Evolutionary conservation across 2,797 vertebrate genomes (phyloP), one percentile per base, ranked within the genome.

Genomic region (Salmo trutta): DNA sequence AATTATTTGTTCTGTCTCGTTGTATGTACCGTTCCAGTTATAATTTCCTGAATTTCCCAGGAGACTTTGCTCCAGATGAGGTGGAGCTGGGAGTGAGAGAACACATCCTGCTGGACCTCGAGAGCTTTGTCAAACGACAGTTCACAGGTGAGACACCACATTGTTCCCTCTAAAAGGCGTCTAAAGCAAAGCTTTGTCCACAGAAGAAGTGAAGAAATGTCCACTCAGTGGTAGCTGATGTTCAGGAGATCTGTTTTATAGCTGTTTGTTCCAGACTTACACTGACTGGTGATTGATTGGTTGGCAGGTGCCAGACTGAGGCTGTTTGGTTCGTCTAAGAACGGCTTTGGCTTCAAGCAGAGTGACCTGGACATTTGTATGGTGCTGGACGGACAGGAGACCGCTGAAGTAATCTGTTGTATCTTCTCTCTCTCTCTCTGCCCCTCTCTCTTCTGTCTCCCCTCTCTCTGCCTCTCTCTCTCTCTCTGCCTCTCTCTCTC

Each of bases 281-380:
- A 47, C 41, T 10, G 41, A 47, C 10, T 10, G 8, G 41, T 15
- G 31, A 33, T 33, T 33, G 31, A 72, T 65, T 73, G 31, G 24
- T 54, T 16, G 33, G 68, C 56, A 98, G 97, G 95, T 87, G 97
- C 97, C 72, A 95, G 90, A 75, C 91, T 99, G 73, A 94, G 93
- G 79, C 93, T 99, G 29, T 99, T 99, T 94, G 97, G 97, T 68
- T 99, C 97, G 3, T 99, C 97, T 79, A 98, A 96, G 93, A 99
- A 99, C 88, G 97, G 97, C 69, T 98, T 98, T 94, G 97, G 97
- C 52, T 98, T 99, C 91, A 96, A 95, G 87, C 95, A 98, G 91
- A 99, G 97, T 91, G 97, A 99, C 91, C 93, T 98, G 2, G 97
- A 99, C 88, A 96, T 99, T 81, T 99, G 97, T 84, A 97, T 98